Evolutionary conservation across 2,888 invertebrate genomes (phyloP), one percentile per base, ranked within the genome.

Genomic region (Halictus ligatus): DNA sequence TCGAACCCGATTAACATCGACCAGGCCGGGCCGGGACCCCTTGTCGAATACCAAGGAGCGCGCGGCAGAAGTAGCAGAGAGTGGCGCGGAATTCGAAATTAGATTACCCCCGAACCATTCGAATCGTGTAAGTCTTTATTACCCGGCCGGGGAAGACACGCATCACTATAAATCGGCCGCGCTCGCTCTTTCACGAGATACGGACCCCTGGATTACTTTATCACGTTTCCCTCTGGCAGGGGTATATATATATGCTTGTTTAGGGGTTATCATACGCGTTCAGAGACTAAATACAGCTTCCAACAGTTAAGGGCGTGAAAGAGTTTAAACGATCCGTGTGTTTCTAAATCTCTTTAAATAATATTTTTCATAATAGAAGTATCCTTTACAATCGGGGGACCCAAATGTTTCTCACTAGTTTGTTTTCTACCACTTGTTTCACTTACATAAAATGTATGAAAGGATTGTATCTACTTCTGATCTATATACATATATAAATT

Each of bases 41-140:
- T n/a, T 84, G 79, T 75, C 85, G 85, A 80, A 85, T 85, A 80
- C 78, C 29, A 78, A 40, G 12, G 64, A 35, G 64, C n/a, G 21
- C 48, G 25, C 67, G 35, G 8, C 18, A 13, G n/a, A 76, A 83
- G 35, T 67, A 12, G 58, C 46, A 15, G 74, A 25, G 58, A 64
- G 77, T 18, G 40, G 50, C 46, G 60, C 48, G 60, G 86, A 85
- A 86, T 86, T 85, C 43, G 54, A 76, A 60, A 79, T 76, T 21
- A 46, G 85, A 81, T 78, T 75, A 67, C 25, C 50, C 21, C 64
- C 35, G 21, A 50, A 18, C 25, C 64, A 35, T 48, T 77, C 77
- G 60, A 43, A 13, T 67, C 78, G 29, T 86, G 72, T 54, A 71
- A 40, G 60, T 75, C 54, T 85, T 80, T 80, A 86, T 80, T 64